Evolutionary conservation across 2,888 invertebrate species (phyloP).

Genomic region (Amiota communis): DNA sequence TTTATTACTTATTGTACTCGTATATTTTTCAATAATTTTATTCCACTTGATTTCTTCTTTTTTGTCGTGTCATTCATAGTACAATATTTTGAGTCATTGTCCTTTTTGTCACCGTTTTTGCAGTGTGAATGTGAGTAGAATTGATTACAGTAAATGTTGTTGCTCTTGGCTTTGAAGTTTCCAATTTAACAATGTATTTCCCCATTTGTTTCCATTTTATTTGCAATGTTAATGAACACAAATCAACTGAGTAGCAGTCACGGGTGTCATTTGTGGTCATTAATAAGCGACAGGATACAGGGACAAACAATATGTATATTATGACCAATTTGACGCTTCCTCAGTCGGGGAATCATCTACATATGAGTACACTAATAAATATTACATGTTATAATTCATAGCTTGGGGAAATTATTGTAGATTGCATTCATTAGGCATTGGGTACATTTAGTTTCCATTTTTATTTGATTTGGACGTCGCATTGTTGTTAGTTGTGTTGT

Average conservation of each 20-base stretch:
- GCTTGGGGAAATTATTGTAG: no score
- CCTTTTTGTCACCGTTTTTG: neutral
- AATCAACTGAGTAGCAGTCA: no score
- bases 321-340: no score
- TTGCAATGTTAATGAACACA: slow-evolving; percentile 20
- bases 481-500: no score
- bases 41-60: neutral
- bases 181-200: neutral
- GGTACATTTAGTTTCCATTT: no score
- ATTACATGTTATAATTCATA: no score
- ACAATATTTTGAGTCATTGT: slow-evolving; percentile 4
- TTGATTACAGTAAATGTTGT: neutral
- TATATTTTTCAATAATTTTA: neutral
- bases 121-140: neutral
- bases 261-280: slow-evolving; percentile 26
- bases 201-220: slow-evolving; percentile 25
- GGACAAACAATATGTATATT: no score
- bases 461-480: no score
- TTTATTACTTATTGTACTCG: neutral
- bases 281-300: neutral
- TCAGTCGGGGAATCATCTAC: no score
- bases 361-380: no score
- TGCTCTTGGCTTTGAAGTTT: neutral
- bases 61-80: neutral
- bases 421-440: no score